Evolutionary conservation across 2,797 vertebrate genomes (phyloP).

Genomic region (Coranthus polyacanthus): DNA sequence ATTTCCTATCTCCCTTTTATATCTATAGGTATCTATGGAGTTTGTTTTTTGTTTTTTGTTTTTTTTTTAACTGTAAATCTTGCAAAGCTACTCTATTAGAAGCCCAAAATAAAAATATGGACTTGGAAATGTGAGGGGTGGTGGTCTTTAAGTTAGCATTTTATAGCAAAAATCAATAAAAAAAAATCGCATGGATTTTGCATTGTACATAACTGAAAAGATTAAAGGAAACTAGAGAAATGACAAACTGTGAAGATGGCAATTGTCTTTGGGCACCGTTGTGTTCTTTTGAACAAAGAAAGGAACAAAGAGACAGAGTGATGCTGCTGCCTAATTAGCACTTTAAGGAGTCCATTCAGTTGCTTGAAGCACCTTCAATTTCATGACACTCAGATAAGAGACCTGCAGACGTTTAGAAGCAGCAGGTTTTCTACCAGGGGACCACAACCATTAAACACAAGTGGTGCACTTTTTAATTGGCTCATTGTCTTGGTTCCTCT

Average conservation of each 20-base stretch:
- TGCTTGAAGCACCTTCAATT: slow-evolving; percentile 56
- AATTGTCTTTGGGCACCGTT: slow-evolving; percentile 33
- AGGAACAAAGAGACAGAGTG: slow-evolving; percentile 34
- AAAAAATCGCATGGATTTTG: neutral
- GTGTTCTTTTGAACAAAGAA: slow-evolving; percentile 56
- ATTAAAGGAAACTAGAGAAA: neutral
- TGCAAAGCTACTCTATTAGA: too few relatives aligned
- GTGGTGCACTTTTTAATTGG: slow-evolving; percentile 61
- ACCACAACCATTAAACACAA: slow-evolving; percentile 36
- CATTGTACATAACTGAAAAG: neutral
- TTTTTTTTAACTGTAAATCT: too few relatives aligned
- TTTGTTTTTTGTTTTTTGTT: too few relatives aligned
- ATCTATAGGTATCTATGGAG: too few relatives aligned
- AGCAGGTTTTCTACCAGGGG: slow-evolving; percentile 54
- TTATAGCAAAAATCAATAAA: neutral
- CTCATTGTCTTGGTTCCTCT: slow-evolving; percentile 49
- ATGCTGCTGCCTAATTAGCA: slow-evolving; percentile 58
- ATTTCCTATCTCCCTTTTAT: too few relatives aligned
- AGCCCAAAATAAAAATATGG: too few relatives aligned
- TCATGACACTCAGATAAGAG: slow-evolving; percentile 42
- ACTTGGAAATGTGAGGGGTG: too few relatives aligned
- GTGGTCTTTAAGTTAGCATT: neutral
- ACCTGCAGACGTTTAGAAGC: slow-evolving; percentile 16
- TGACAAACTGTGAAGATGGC: slow-evolving; percentile 17
- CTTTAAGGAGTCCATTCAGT: slow-evolving; percentile 51